Evolutionary conservation across 2,888 invertebrate genomes (phyloP), one percentile per base, ranked within the genome.

Genomic region (Parnassius orleans): DNA sequence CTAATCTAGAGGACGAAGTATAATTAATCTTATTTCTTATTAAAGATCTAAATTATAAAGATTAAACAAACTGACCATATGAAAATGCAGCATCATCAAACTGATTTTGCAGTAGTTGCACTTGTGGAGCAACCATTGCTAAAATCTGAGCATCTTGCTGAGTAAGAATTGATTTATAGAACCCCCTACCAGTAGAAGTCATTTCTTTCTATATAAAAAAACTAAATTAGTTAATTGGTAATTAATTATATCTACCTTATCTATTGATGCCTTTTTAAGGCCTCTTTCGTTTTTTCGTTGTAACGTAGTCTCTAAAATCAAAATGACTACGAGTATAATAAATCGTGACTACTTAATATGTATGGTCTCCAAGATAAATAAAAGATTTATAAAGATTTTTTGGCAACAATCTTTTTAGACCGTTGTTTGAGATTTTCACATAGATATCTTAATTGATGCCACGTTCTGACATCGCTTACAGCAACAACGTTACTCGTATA

Each of bases 371-470:
- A 24, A 24, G 24, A 24, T 24, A 24, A 24, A 24, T 24, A 24
- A 24, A 24, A 24, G 11, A 58, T 53, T n/a, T n/a, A n/a, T 60
- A 54, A 10, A 57, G 53, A 50, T 12, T 19, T 50, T 12, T 54
- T 54, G 10, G 58, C 57, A 48, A 55, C 54, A 54, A 54, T 58
- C 53, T 63, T 63, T 42, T 58, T 63, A 15, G 54, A 58, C 24
- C 52, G 15, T 24, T 63, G 63, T 48, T 63, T 63, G 9, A 58
- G 42, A n/a, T 63, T 63, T 24, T 63, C 63, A 44, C 58, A 58
- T 5, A 63, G 43, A 57, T 58, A 58, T 12, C 63, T 58, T 14
- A 63, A 58, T 54, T 63, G 63, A 53, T 63, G 57, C 61, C 61
- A 62, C 9, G 57, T 53, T 24, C 63, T 53, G n/a, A 10, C 43